Evolutionary conservation across 2,888 invertebrate species (phyloP), one percentile per base, ranked within the genome.

Genomic region (Eumerus sabulonum): DNA sequence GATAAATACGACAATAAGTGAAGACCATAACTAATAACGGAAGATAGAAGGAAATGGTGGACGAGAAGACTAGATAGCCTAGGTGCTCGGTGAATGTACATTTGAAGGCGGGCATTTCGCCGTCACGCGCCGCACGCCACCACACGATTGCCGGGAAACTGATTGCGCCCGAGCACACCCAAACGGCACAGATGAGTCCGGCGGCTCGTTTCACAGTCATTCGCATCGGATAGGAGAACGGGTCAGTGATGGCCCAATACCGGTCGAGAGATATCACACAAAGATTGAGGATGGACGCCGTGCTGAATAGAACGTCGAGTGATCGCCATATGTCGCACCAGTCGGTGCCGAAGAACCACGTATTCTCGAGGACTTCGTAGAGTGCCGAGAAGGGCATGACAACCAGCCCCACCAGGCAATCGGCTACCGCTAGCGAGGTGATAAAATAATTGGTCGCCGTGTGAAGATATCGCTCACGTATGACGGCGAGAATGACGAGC

Each of bases 311-410:
- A 1, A 99, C 99, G 87, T 99, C 99, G 82, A 99, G 89, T 0
- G 98, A 98, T 63, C 98, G 93, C 98, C 99, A 99, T 17, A 98
- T 93, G 87, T 99, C 99, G 88, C 99, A 99, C 96, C 97, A 98
- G 85, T 96, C 95, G 1, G 94, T 93, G 3, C 98, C 98, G 87
- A 98, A 98, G 83, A 96, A 93, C 98, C 98, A 98, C 18, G 94
- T 94, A 85, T 96, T 95, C 85, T 95, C 95, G 27, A 96, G 90
- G 12, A 96, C 94, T 89, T 97, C 97, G 87, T 96, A 96, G 12
- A 96, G 91, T 0, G 96, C 96, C 81, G 96, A 96, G 89, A 99
- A 97, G 0, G 99, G 99, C 99, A 99, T 99, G 56, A 99, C 99
- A 2, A 98, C 96, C 54, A 98, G 90, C 0, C 99, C 99, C 3